Evolutionary conservation across 2,797 vertebrate species (phyloP).

Genomic region (Centroberyx gerrardi): DNA sequence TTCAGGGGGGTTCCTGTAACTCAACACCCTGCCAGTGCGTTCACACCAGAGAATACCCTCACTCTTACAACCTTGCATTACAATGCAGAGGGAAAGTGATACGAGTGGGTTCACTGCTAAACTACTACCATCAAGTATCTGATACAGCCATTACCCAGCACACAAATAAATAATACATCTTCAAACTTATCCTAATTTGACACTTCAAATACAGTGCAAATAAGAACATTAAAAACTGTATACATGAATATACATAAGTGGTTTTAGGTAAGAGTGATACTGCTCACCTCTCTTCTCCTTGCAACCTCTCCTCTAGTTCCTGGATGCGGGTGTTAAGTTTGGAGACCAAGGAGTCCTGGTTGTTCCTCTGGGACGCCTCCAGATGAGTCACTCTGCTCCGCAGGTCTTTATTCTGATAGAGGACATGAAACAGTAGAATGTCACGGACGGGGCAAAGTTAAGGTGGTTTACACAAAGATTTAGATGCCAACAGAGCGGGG

Average conservation of each 20-base stretch:
- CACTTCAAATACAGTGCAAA: background rate
- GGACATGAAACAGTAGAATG: conserved; percentile 15
- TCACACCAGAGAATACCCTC: conserved; percentile 30
- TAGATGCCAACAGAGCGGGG: background rate
- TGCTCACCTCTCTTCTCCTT: conserved; percentile 91
- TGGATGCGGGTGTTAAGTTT: conserved; percentile 92
- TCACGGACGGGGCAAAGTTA: conserved; percentile 7
- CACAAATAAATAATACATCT: background rate
- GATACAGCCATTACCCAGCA: background rate
- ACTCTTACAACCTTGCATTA: conserved; percentile 39
- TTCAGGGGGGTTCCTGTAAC: conserved; percentile 55
- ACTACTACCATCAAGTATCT: conserved; percentile 18
- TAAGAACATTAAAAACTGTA: background rate
- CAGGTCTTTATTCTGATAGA: conserved; percentile 93
- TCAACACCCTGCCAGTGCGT: conserved; percentile 48
- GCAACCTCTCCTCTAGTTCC: conserved; percentile 93
- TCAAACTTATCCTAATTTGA: background rate
- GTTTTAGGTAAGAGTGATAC: background rate
- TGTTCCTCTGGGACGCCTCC: conserved; percentile 92
- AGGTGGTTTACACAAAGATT: background rate
- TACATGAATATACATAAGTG: background rate
- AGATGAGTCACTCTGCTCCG: conserved; percentile 92
- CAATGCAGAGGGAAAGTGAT: conserved; percentile 45
- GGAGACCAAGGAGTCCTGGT: conserved; percentile 92
- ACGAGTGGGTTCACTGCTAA: conserved; percentile 23